Conservation (phyloP, 2,113 vertebrate species). For the Porphyrio hochstetteri region DNA sequence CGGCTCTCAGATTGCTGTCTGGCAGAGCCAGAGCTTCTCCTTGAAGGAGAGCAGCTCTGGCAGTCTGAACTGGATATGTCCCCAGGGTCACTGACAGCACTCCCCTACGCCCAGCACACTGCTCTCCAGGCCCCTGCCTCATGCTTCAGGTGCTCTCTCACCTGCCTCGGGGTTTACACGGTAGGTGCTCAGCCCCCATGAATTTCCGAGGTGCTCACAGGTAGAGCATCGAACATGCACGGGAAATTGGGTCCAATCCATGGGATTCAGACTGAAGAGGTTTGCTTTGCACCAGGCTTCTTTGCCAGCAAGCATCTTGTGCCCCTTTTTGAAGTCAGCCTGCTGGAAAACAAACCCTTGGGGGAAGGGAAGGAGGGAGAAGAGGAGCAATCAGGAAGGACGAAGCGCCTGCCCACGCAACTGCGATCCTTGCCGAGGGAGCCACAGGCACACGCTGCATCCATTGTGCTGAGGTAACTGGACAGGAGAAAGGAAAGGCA, state of each 20-base stretch:
- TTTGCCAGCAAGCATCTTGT: conserved; percentile 40
- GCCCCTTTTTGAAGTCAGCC: conserved; percentile 47
- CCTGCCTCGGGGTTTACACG: accelerated
- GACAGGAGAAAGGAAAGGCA: conserved; percentile 21
- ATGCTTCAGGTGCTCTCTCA: background rate
- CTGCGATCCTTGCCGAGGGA: conserved; percentile 4
- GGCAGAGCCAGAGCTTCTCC: background rate
- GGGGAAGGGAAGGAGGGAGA: background rate
- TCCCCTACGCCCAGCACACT: background rate
- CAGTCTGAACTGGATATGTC: conserved; percentile 33
- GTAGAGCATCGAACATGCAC: background rate
- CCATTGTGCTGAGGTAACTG: conserved; percentile 43
- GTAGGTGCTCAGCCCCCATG: background rate
- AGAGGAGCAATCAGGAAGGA: background rate
- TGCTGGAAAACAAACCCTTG: conserved; percentile 47
- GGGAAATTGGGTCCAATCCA: background rate
- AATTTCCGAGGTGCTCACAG: background rate
- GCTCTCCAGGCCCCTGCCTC: background rate
- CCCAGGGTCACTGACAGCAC: background rate
- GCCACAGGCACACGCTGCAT: conserved; percentile 32
- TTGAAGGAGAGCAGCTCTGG: background rate
- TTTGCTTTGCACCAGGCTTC: background rate
- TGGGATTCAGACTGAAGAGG: background rate
- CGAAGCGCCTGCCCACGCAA: conserved; percentile 47
- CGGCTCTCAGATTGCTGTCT: conserved; percentile 25